phyloP scores from a whole-genome alignment of 2,888 invertebrate species.

The Eudemis profundana region DNA sequence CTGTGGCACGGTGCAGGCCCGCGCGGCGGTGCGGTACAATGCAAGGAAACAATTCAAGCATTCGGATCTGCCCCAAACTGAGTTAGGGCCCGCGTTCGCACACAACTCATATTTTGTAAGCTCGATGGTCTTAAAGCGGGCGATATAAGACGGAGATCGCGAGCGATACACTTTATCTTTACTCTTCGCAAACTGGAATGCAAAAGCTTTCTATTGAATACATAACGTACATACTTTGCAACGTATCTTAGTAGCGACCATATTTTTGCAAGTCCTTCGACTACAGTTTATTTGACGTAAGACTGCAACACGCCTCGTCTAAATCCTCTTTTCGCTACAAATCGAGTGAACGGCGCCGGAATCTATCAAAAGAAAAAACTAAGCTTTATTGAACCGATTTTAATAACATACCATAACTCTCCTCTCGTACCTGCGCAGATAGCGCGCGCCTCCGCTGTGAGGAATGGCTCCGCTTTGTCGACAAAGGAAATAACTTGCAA shows the following conservation, averaged over 20 bases:
- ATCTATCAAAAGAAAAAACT: constrained; percentile 14
- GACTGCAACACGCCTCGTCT: too few relatives aligned
- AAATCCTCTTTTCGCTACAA: background rate
- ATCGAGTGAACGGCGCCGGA: background rate
- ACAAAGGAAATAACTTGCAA: constrained; percentile 40
- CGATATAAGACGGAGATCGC: constrained; percentile 16
- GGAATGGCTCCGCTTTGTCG: constrained; percentile 30
- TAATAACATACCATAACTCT: constrained; percentile 23
- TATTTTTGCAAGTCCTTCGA: background rate
- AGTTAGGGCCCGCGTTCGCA: constrained; percentile 50
- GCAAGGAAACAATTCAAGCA: constrained; percentile 27
- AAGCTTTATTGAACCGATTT: constrained; percentile 22
- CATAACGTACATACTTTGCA: background rate
- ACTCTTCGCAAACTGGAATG: constrained; percentile 6
- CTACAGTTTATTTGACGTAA: too few relatives aligned
- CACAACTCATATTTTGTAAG: constrained; percentile 56
- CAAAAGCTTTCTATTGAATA: background rate
- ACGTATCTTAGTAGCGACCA: background rate
- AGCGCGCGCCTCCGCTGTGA: constrained; percentile 17
- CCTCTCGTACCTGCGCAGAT: background rate
- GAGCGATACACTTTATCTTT: constrained; percentile 22
- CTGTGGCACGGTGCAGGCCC: constrained; percentile 1
- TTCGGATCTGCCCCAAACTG: constrained; percentile 34
- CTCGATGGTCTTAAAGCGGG: constrained; percentile 21
- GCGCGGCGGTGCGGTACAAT: background rate